Percentiles rank a stretch among this genome's conserved stretches.
Evolutionary conservation across 1,140 invertebrate genomes (phyloP).

Genomic region (Drosophila oshimai): DNA sequence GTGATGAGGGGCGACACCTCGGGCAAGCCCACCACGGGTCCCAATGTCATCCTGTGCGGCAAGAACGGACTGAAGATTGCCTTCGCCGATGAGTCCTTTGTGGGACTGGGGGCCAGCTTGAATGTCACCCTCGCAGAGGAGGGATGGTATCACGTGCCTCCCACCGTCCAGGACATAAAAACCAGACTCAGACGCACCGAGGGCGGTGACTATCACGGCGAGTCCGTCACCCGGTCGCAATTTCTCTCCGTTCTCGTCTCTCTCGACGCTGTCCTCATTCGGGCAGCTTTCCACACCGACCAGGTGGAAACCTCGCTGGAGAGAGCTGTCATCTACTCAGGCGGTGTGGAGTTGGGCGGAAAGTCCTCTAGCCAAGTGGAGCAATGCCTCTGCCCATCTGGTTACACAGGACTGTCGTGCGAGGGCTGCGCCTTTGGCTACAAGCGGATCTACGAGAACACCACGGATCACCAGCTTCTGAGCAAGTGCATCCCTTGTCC

Average conservation of each 20-base stretch:
- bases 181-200: constrained; percentile 84
- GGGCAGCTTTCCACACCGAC: constrained; percentile 96
- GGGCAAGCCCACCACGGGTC: constrained; percentile 90
- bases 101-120: constrained; percentile 84
- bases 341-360: constrained; percentile 69
- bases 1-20: constrained; percentile 94
- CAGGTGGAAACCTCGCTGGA: constrained; percentile 91
- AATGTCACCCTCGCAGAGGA: constrained; percentile 87
- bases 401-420: constrained; percentile 91
- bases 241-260: constrained; percentile 93
- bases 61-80: constrained; percentile 89
- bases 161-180: constrained; percentile 85
- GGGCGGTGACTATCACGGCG: constrained; percentile 84
- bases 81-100: constrained; percentile 85
- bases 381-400: constrained; percentile 86
- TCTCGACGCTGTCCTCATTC: constrained; percentile 91
- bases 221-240: constrained; percentile 88
- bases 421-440: constrained; percentile 93
- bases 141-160: constrained; percentile 89
- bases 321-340: constrained; percentile 69
- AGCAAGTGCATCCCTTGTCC: constrained; percentile 93
- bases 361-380: constrained; percentile 84
- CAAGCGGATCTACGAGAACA: constrained; percentile 87
- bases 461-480: constrained; percentile 83
- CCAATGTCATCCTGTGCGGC: constrained; percentile 93